phyloP scores from a whole-genome alignment of 2,888 invertebrate genomes.

The Drepanosiphum platanoidis region DNA sequence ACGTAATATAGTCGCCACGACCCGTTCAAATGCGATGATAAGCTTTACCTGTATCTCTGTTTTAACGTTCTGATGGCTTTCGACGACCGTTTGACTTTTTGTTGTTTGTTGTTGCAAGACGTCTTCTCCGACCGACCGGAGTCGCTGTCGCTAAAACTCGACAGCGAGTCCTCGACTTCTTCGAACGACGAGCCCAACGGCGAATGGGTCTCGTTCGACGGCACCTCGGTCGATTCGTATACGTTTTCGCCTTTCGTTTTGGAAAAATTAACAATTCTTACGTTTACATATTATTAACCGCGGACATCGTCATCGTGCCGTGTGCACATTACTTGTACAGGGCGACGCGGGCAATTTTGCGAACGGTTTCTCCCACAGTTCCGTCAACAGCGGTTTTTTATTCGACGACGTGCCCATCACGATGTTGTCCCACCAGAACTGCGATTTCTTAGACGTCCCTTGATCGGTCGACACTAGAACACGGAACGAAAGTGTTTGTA shows the following conservation, averaged over 20 bases:
- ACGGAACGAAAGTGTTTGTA: no score
- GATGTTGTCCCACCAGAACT: slow-evolving; percentile 48
- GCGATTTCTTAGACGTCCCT: slow-evolving; percentile 24
- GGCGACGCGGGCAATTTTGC: slow-evolving; percentile 30
- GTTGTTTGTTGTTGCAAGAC: slow-evolving; percentile 23
- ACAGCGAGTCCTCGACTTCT: slow-evolving; percentile 58
- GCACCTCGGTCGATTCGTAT: slow-evolving; percentile 20
- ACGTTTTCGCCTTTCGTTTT: slow-evolving; percentile 29
- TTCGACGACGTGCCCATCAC: slow-evolving; percentile 38
- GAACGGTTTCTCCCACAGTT: slow-evolving; percentile 45
- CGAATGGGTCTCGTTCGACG: background rate
- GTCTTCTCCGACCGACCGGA: slow-evolving; percentile 40
- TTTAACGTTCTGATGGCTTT: slow-evolving; percentile 59
- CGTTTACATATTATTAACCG: no score
- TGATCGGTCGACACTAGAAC: slow-evolving; percentile 33
- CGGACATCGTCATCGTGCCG: no score
- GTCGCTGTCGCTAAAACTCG: slow-evolving; percentile 54
- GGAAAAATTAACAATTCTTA: no score
- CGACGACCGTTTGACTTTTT: slow-evolving; percentile 39
- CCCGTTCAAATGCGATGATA: background rate
- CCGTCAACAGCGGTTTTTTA: slow-evolving; percentile 28
- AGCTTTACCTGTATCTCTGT: slow-evolving; percentile 58
- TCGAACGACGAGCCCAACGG: slow-evolving; percentile 55
- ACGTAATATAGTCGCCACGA: no score
- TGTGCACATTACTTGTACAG: slow-evolving; percentile 15